Conservation (phyloP, 2,797 vertebrate species). For the Alexandromys oeconomus region DNA sequence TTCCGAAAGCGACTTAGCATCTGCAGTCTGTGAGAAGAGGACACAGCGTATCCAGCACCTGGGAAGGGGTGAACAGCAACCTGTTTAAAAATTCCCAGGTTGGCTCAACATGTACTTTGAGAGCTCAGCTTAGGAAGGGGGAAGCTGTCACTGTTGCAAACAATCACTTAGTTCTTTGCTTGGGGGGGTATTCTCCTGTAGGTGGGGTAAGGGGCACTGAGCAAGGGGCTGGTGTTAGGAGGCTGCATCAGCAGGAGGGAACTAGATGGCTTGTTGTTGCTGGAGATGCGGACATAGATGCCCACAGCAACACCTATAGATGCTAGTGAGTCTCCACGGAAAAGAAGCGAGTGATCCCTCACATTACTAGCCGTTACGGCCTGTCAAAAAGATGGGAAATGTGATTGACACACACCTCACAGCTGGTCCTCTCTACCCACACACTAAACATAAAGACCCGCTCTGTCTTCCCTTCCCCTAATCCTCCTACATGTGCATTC, state of each 20-base stretch:
- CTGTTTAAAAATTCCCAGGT: background rate
- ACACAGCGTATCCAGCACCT: background rate
- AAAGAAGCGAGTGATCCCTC: conserved; percentile 39
- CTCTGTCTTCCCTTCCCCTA: conserved; percentile 14
- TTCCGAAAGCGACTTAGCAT: conserved; percentile 1
- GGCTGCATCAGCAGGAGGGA: background rate
- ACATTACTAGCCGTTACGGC: conserved; percentile 52
- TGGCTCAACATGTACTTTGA: background rate
- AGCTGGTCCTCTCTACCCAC: conserved; percentile 43
- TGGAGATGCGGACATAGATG: background rate
- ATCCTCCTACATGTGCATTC: conserved; percentile 38
- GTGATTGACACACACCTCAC: conserved; percentile 2
- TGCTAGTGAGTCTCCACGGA: conserved; percentile 34
- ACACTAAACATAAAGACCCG: conserved; percentile 41
- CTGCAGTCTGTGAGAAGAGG: background rate
- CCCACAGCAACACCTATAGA: background rate
- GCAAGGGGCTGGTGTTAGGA: background rate
- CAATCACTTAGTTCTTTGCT: background rate
- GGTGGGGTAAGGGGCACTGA: background rate
- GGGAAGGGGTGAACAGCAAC: background rate
- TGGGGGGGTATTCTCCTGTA: background rate
- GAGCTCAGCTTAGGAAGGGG: background rate
- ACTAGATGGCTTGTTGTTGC: background rate
- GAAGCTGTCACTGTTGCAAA: background rate
- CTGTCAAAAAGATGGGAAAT: conserved; percentile 53